A percentile compares a stretch with the other conserved stretches of the same genome.
Conservation (phyloP, 1,140 invertebrate species). For the Charaxes varanes region DNA sequence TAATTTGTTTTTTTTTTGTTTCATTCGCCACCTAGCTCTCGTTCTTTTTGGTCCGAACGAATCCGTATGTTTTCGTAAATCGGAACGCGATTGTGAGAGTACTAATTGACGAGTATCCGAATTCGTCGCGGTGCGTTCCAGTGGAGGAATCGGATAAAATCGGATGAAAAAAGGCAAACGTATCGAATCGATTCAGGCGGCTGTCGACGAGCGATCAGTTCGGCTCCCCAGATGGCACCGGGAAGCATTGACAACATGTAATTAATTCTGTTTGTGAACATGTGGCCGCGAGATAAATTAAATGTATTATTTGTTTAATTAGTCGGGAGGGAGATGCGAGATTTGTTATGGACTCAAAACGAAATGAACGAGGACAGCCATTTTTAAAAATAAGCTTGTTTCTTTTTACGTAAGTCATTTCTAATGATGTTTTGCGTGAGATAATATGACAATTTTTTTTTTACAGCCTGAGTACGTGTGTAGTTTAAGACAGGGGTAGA, state of each 20-base stretch:
- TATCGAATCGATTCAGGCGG: constrained; percentile 53
- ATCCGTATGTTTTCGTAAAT: constrained; percentile 56
- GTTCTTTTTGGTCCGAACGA: constrained; percentile 28
- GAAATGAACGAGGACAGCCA: no score
- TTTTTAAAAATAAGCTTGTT: no score
- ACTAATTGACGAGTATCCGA: constrained; percentile 39
- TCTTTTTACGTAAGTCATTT: no score
- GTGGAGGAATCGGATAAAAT: constrained; percentile 33
- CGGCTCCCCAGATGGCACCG: constrained; percentile 52
- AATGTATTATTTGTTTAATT: constrained; percentile 55
- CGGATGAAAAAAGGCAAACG: constrained; percentile 44
- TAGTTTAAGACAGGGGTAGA: no score
- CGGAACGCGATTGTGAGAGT: constrained; percentile 41
- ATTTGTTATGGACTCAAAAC: no score
- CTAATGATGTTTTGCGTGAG: no score
- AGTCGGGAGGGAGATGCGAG: constrained; percentile 9
- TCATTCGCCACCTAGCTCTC: constrained; percentile 35
- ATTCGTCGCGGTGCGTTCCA: constrained; percentile 59
- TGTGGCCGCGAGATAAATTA: constrained; percentile 40
- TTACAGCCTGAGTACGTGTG: no score
- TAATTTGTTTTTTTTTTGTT: constrained; percentile 30
- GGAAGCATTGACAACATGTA: constrained; percentile 32
- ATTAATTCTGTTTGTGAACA: constrained; percentile 56
- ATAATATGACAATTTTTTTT: no score
- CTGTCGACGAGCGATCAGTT: constrained; percentile 46